A percentile compares a stretch with the other conserved stretches of the same genome.
These are phyloP conservation scores for Mactra quadrangularis DNA, from an alignment of 1,140 invertebrate species.

Conservation along the genomic window DNA sequence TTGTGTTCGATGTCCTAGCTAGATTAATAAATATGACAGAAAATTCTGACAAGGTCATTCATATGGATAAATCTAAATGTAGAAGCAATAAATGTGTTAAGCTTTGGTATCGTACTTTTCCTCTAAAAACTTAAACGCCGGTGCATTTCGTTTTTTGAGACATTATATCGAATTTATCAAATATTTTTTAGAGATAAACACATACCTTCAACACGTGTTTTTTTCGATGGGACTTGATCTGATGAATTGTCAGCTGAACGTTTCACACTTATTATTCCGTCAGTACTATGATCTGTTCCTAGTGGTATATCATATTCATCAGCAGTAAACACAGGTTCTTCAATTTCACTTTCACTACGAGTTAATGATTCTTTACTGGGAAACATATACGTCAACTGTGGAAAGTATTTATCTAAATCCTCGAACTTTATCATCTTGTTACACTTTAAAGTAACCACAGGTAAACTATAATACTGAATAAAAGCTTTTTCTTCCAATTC, in stretches of 20 bases:
- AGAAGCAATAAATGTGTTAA: too few relatives aligned
- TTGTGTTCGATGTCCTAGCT: too few relatives aligned
- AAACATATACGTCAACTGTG: constrained; percentile 80
- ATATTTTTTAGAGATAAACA: too few relatives aligned
- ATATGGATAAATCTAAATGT: too few relatives aligned
- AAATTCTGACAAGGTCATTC: too few relatives aligned
- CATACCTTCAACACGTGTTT: background rate
- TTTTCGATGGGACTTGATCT: background rate
- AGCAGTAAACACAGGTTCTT: background rate
- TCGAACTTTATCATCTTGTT: constrained; percentile 79
- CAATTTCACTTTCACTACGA: constrained; percentile 29
- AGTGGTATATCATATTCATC: constrained; percentile 27
- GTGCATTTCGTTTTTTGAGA: too few relatives aligned
- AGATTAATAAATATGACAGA: too few relatives aligned
- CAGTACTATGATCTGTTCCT: background rate
- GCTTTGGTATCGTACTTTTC: too few relatives aligned
- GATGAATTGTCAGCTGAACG: background rate
- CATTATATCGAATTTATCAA: too few relatives aligned
- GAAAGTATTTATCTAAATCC: constrained; percentile 77
- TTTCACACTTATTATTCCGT: background rate
- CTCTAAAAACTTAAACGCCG: too few relatives aligned
- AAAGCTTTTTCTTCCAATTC: constrained; percentile 79
- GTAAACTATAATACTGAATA: constrained; percentile 81
- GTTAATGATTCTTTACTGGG: constrained; percentile 50
- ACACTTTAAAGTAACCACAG: constrained; percentile 77